These are phyloP conservation scores for Dendroctonus valens DNA, from an alignment of 1,140 invertebrate genomes.

Conservation along the genomic window DNA sequence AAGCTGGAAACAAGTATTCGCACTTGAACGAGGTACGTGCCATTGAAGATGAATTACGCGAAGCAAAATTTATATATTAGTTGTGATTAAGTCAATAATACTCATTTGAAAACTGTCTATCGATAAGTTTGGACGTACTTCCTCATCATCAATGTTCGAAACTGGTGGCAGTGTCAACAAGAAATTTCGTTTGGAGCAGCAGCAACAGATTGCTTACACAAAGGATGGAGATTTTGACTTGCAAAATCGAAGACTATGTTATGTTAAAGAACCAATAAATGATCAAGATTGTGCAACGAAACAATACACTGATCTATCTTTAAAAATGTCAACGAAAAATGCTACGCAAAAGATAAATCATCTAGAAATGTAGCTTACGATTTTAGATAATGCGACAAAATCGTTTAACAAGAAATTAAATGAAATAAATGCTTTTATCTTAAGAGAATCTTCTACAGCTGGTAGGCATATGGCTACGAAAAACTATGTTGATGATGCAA, in stretches of 20 bases:
- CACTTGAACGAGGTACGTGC: background rate
- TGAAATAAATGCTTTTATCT: background rate
- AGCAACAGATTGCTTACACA: too few species aligned
- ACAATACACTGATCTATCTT: background rate
- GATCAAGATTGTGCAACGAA: background rate
- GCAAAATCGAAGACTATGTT: too few species aligned
- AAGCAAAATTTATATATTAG: conserved; percentile 1
- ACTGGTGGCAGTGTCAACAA: background rate
- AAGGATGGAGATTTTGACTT: too few species aligned
- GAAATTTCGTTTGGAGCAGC: too few species aligned
- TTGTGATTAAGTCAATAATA: background rate
- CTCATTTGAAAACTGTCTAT: background rate
- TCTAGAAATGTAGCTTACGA: too few species aligned
- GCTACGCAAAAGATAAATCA: background rate
- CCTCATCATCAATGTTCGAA: background rate
- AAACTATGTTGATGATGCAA: background rate
- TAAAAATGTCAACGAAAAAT: background rate
- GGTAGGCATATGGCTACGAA: background rate
- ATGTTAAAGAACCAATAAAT: background rate
- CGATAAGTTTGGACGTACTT: background rate
- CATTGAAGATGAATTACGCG: background rate
- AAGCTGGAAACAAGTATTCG: background rate
- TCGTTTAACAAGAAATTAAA: background rate
- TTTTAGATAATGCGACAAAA: too few species aligned
- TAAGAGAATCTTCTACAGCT: background rate